Evolutionary conservation across 1,140 invertebrate genomes (phyloP).

Genomic region (Cydia pomonella): DNA sequence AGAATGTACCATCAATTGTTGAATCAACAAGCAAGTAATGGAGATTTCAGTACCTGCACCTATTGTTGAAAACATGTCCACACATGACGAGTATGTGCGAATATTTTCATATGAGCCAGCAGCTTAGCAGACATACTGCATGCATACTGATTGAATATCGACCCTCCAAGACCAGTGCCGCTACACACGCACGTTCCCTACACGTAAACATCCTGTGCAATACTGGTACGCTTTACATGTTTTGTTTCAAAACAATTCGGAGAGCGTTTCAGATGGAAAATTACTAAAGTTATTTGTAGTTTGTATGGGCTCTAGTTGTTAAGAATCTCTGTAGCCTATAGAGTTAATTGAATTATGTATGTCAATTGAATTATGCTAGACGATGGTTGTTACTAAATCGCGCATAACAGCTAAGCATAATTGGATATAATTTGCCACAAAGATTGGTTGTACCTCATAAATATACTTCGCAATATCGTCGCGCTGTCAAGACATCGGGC

Average conservation of each 20-base stretch:
- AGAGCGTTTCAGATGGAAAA: neutral
- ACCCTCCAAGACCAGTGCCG: neutral
- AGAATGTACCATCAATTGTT: too few relatives aligned
- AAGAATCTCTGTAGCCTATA: too few relatives aligned
- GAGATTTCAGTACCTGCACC: neutral
- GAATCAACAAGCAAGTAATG: too few relatives aligned
- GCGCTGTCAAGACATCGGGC: too few relatives aligned
- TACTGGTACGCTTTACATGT: neutral
- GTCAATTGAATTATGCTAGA: too few relatives aligned
- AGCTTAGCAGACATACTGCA: conserved; percentile 23
- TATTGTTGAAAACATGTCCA: neutral
- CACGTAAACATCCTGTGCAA: conserved; percentile 38
- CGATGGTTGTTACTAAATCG: too few relatives aligned
- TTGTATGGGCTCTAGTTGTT: neutral
- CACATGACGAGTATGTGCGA: neutral
- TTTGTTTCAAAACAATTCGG: neutral
- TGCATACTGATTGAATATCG: conserved; percentile 1
- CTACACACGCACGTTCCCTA: conserved; percentile 24
- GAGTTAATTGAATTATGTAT: too few relatives aligned
- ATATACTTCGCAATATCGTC: too few relatives aligned
- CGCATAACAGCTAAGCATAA: too few relatives aligned
- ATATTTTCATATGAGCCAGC: neutral
- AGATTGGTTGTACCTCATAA: too few relatives aligned
- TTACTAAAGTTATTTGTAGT: neutral
- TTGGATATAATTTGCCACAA: too few relatives aligned